Percentiles rank a stretch among this genome's conserved stretches.
Evolutionary conservation across 92 coral and sea anemone genomes (phyloP).

Genomic region (Palythoa heliodiscus): DNA sequence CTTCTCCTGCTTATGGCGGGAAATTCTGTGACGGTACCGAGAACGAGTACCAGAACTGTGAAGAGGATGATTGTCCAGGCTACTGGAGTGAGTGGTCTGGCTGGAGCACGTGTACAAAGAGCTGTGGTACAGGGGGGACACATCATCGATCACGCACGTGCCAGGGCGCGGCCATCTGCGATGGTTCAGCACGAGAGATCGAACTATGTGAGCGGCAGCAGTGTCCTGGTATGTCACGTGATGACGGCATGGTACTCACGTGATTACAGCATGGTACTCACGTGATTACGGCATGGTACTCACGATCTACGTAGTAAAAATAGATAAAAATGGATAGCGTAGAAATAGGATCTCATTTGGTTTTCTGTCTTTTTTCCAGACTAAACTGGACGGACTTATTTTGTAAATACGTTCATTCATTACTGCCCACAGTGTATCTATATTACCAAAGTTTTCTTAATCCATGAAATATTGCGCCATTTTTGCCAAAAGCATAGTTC

Average conservation of each 20-base stretch:
- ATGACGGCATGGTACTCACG: neutral
- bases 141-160: constrained; percentile 91
- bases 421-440: too few relatives aligned
- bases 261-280: too few relatives aligned
- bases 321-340: neutral
- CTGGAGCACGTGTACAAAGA: constrained; percentile 90
- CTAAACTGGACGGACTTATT: too few relatives aligned
- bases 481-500: too few relatives aligned
- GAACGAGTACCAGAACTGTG: constrained; percentile 96
- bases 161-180: constrained; percentile 90
- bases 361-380: too few relatives aligned
- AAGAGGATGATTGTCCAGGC: constrained; percentile 98
- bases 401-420: too few relatives aligned
- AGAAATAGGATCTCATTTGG: neutral
- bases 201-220: constrained; percentile 87
- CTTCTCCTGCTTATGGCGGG: constrained; percentile 84
- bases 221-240: constrained; percentile 80
- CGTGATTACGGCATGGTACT: too few relatives aligned
- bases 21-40: constrained; percentile 91
- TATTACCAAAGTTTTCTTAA: too few relatives aligned
- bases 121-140: constrained; percentile 93
- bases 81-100: constrained; percentile 95
- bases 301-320: too few relatives aligned
- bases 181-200: constrained; percentile 85
- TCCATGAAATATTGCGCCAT: too few relatives aligned